Conservation (phyloP, 2,113 vertebrate species). For the Hemiscyllium ocellatum region DNA sequence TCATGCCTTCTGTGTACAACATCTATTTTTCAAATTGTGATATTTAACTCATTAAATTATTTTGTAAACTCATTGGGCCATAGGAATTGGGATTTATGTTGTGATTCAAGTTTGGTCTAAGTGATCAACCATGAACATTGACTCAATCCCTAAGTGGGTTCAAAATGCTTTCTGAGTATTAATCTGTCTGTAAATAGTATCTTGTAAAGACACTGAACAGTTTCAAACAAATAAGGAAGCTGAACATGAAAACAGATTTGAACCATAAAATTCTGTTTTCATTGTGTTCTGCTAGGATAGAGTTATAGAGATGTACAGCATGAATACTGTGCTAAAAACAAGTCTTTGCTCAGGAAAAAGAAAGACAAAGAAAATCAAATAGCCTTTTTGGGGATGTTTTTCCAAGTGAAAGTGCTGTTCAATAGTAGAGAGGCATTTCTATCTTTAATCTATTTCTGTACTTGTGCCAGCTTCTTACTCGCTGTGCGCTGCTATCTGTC, state of each 20-base stretch:
- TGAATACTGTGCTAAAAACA: neutral
- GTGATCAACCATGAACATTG: neutral
- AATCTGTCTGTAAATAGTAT: slow-evolving; percentile 5
- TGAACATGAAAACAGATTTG: neutral
- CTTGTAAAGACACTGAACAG: neutral
- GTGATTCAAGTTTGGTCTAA: neutral
- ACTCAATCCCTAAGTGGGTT: neutral
- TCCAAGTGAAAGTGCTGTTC: neutral
- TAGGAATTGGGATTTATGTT: neutral
- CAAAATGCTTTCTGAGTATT: neutral
- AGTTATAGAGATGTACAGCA: too few relatives aligned
- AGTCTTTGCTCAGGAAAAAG: neutral
- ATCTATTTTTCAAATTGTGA: neutral
- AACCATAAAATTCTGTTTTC: neutral
- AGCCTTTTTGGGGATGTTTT: neutral
- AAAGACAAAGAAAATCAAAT: neutral
- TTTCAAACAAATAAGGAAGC: neutral
- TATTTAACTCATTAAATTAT: neutral
- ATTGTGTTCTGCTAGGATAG: neutral
- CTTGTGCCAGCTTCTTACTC: neutral
- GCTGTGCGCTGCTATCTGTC: neutral
- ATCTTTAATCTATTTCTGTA: neutral
- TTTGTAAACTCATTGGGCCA: neutral
- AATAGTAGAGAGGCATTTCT: neutral
- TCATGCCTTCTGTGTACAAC: neutral